Evolutionary conservation across 2,113 vertebrate species (phyloP).

Genomic region (Chlorodrepanis virens): DNA sequence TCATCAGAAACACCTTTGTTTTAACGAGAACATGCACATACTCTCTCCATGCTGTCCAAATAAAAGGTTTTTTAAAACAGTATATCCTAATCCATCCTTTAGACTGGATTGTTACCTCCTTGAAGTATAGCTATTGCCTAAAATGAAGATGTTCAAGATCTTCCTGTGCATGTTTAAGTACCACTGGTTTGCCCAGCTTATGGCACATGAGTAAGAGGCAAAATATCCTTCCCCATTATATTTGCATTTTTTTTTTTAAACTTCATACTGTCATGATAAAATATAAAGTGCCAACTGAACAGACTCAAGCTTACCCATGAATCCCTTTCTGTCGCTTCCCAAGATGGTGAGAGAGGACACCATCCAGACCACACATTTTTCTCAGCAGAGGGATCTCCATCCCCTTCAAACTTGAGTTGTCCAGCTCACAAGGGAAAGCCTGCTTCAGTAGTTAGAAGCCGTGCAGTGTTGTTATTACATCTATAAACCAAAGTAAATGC

Average conservation of each 20-base stretch:
- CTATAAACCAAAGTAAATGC: background rate
- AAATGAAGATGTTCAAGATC: background rate
- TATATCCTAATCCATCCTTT: background rate
- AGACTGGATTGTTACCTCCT: background rate
- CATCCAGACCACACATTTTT: background rate
- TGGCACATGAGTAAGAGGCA: background rate
- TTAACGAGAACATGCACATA: background rate
- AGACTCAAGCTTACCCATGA: background rate
- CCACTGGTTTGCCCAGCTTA: background rate
- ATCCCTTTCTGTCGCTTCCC: background rate
- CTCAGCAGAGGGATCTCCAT: background rate
- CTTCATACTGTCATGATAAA: background rate
- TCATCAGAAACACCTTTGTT: background rate
- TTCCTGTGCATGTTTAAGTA: background rate
- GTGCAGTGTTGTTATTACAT: fast-evolving
- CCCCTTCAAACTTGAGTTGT: background rate
- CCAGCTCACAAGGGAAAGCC: background rate
- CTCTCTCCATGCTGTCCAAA: background rate
- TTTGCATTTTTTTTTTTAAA: background rate
- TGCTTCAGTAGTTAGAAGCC: background rate
- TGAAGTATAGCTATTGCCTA: background rate
- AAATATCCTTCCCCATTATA: background rate
- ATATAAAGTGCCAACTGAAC: background rate
- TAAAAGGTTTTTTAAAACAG: background rate
- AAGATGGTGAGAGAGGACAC: background rate